Evolutionary conservation across 2,797 vertebrate genomes (phyloP), one percentile per base, ranked within the genome.

Genomic region (Molossus alvarezi): DNA sequence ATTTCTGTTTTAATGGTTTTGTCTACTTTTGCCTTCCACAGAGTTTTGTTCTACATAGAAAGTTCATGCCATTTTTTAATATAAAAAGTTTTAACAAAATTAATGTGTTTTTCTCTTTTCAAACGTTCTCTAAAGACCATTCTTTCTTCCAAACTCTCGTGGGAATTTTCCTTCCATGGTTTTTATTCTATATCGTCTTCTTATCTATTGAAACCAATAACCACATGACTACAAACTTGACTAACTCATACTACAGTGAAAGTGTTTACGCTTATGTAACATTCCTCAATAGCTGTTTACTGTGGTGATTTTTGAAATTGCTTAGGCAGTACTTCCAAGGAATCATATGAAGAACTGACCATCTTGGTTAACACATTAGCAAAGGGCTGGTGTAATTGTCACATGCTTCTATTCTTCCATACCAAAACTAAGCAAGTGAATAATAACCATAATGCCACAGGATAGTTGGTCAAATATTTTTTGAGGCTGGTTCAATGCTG

Each of bases 31-130:
- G 58, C 97, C 92, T 92, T 96, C 97, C 85, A 37, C 80, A 98
- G 77, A 97, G 95, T 98, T 98, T 95, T 98, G 37, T 97, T 98
- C 96, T 98, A n/a, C 94, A 76, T 91, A 97, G 95, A 94, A 96
- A 88, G 64, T 97, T 98, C 96, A 93, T 92, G 71, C 55, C 94
- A 96, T 88, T 97, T 98, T 97, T 98, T 96, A 97, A 98, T 98
- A 96, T 96, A 91, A 95, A 96, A 97, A 97, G 90, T 92, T 97
- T 98, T 96, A 96, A 96, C 93, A 96, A 94, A 96, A 94, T 89
- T 98, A 97, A 85, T 96, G 83, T 48, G 48, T 88, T 96, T 95
- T 10, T 29, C 97, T 97, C 90, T 92, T 90, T 92, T 73, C 37
- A 95, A 14, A 81, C 23, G 85, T 95, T 92, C 25, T 75, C 8